phyloP scores from a whole-genome alignment of 1,140 invertebrate genomes.

The Chelonus insularis region DNA sequence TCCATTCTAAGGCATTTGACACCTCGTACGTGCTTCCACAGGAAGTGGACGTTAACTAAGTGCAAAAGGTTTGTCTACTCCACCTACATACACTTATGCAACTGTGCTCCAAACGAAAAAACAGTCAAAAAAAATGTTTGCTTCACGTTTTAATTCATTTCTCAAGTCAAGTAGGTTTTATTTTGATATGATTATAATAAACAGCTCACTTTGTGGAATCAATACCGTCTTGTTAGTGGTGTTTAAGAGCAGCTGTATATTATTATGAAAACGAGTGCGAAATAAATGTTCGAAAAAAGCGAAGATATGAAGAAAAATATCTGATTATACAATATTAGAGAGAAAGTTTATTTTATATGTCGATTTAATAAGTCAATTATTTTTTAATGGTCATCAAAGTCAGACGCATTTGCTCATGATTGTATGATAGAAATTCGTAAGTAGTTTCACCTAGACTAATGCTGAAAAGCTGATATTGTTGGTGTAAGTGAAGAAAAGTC shows the following conservation, averaged over 20 bases:
- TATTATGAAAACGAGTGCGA: too few species aligned
- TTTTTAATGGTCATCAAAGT: constrained; percentile 8
- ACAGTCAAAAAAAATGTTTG: too few species aligned
- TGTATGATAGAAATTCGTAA: not conserved
- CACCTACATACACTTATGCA: not conserved
- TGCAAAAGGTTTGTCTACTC: constrained; percentile 8
- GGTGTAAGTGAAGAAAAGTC: too few species aligned
- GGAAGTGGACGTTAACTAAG: constrained; percentile 15
- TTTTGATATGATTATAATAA: too few species aligned
- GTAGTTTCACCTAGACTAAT: constrained; percentile 8
- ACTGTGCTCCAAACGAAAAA: not conserved
- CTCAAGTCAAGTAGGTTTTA: too few species aligned
- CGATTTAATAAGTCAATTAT: constrained; percentile 7
- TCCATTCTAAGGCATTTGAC: constrained; percentile 17
- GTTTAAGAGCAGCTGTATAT: too few species aligned
- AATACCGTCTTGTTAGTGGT: too few species aligned
- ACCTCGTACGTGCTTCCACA: constrained; percentile 25
- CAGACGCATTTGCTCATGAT: not conserved
- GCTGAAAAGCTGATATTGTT: too few species aligned
- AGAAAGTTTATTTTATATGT: not conserved
- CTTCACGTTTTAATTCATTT: too few species aligned
- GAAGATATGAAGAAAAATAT: too few species aligned
- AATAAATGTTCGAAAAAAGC: too few species aligned
- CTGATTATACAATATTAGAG: not conserved
- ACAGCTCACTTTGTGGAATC: too few species aligned